Percentiles rank a stretch among this genome's conserved stretches.
These are phyloP conservation scores for Leucoraja erinaceus DNA, from an alignment of 2,113 vertebrate species.

Conservation along the genomic window DNA sequence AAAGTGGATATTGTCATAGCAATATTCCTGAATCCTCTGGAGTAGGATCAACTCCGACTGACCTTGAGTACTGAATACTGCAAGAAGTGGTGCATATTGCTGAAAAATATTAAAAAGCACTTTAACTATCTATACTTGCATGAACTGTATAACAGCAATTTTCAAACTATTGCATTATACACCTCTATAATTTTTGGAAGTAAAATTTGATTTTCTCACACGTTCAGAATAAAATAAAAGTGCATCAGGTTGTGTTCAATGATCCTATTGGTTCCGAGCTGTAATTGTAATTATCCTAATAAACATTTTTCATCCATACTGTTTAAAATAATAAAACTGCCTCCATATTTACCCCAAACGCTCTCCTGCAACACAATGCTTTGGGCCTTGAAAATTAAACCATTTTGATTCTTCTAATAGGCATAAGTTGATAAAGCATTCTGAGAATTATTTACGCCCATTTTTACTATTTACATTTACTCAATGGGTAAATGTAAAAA, in stretches of 20 bases:
- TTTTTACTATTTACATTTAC: not conserved
- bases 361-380: not conserved
- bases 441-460: not conserved
- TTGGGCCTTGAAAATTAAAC: not conserved
- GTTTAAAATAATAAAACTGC: not conserved
- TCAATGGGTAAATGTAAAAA: not conserved
- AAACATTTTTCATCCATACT: not conserved
- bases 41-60: conserved; percentile 81
- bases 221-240: not conserved
- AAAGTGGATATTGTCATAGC: conserved; percentile 90
- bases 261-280: not conserved
- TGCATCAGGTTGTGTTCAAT: not conserved
- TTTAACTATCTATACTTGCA: not conserved
- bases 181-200: not conserved
- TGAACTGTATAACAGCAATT: not conserved
- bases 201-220: not conserved
- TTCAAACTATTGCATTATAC: not conserved
- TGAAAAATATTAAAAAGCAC: conserved; percentile 43
- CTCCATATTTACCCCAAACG: not conserved
- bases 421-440: not conserved
- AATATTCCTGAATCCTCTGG: conserved; percentile 85
- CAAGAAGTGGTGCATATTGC: conserved; percentile 83
- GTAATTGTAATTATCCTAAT: not conserved
- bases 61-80: conserved; percentile 82
- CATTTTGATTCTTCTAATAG: not conserved